These are phyloP conservation scores for Coranthus polyacanthus DNA, from an alignment of 2,797 vertebrate species.

Conservation along the genomic window DNA sequence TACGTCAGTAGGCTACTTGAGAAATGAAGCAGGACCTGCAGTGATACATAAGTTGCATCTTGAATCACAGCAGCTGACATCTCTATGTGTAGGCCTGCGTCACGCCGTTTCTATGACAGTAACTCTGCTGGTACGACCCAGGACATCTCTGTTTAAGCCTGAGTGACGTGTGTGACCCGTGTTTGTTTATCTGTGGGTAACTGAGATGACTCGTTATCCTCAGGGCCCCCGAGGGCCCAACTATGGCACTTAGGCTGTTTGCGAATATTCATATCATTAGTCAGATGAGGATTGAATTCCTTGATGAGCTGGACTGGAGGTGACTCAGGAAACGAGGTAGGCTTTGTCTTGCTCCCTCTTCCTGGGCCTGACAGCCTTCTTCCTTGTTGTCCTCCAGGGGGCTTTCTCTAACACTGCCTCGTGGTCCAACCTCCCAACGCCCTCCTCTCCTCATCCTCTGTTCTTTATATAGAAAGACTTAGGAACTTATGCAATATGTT, in stretches of 20 bases:
- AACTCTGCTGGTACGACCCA: slow-evolving; percentile 33
- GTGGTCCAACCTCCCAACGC: slow-evolving; percentile 13
- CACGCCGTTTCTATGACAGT: slow-evolving; percentile 29
- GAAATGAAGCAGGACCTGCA: slow-evolving; percentile 30
- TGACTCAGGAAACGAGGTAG: slow-evolving; percentile 59
- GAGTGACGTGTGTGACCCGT: slow-evolving; percentile 47
- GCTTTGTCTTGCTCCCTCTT: slow-evolving; percentile 37
- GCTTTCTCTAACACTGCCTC: slow-evolving; percentile 13
- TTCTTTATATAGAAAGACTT: slow-evolving; percentile 44
- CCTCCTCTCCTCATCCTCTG: not conserved
- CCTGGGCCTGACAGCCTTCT: slow-evolving; percentile 53
- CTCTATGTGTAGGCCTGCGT: slow-evolving; percentile 14
- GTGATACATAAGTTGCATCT: slow-evolving; percentile 7
- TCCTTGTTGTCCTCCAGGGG: slow-evolving; percentile 28
- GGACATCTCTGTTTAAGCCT: slow-evolving; percentile 27
- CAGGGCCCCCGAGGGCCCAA: slow-evolving; percentile 39
- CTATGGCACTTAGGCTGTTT: slow-evolving; percentile 22
- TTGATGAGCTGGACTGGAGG: slow-evolving; percentile 73
- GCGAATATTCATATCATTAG: slow-evolving; percentile 72
- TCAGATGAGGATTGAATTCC: slow-evolving; percentile 69
- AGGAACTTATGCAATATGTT: slow-evolving; percentile 30
- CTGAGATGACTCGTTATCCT: slow-evolving; percentile 28
- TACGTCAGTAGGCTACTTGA: slow-evolving; percentile 21
- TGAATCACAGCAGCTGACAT: slow-evolving; percentile 26
- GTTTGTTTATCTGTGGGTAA: slow-evolving; percentile 52